Evolutionary conservation across 2,113 vertebrate genomes (phyloP).

Genomic region (Colaptes auratus): DNA sequence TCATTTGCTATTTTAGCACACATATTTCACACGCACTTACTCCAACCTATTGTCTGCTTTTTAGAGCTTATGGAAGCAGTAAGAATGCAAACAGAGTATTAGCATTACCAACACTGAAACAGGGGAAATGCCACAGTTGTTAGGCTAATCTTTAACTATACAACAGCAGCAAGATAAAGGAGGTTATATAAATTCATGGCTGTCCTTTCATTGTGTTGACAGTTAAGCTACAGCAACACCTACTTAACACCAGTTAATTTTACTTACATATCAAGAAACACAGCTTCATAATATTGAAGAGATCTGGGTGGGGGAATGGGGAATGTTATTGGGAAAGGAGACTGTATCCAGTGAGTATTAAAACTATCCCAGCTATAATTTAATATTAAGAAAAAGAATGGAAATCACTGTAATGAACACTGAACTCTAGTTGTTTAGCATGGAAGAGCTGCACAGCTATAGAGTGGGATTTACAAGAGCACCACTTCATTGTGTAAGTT

Average conservation of each 20-base stretch:
- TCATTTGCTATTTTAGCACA: neutral
- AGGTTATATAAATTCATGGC: neutral
- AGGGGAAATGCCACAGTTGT: neutral
- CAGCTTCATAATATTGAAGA: neutral
- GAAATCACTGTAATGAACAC: neutral
- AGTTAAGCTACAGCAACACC: neutral
- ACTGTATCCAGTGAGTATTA: neutral
- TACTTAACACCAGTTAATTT: neutral
- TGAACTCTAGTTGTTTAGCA: neutral
- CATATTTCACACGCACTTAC: fast-evolving
- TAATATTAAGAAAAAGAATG: neutral
- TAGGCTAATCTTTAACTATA: neutral
- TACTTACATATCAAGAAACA: neutral
- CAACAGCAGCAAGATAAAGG: neutral
- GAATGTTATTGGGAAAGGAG: neutral
- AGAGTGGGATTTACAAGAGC: neutral
- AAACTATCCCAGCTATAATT: neutral
- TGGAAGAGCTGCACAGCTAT: neutral
- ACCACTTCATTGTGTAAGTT: fast-evolving
- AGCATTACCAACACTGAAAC: neutral
- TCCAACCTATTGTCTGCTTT: neutral
- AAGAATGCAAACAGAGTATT: neutral
- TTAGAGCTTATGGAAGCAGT: neutral
- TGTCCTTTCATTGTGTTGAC: neutral
- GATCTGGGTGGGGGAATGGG: neutral